Conservation (phyloP, 2,797 vertebrate species). For the Alfaro cultratus region DNA sequence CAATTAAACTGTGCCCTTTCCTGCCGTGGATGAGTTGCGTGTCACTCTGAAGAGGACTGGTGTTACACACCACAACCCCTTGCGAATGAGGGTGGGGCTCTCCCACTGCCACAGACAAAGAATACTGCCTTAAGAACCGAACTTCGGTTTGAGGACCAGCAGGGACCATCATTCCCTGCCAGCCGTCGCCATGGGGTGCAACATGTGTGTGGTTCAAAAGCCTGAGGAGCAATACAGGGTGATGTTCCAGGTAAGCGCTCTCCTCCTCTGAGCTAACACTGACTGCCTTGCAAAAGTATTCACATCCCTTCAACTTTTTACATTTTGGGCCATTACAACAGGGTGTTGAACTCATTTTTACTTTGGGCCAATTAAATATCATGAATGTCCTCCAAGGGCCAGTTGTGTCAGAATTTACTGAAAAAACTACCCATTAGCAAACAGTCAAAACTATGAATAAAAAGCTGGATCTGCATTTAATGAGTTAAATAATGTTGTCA, state of each 20-base stretch:
- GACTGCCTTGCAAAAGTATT: background rate
- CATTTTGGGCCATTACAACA: background rate
- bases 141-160: slow-evolving; percentile 38
- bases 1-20: slow-evolving; percentile 24
- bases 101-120: slow-evolving; percentile 71
- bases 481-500: no score
- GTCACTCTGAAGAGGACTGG: slow-evolving; percentile 49
- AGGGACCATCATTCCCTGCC: slow-evolving; percentile 17
- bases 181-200: slow-evolving; percentile 86
- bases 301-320: background rate
- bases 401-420: no score
- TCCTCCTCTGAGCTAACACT: background rate
- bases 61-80: slow-evolving; percentile 35
- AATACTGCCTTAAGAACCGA: slow-evolving; percentile 29
- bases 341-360: no score
- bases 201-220: slow-evolving; percentile 92
- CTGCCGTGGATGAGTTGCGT: slow-evolving; percentile 36
- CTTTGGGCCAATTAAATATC: no score
- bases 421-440: no score
- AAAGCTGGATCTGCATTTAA: no score
- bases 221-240: slow-evolving; percentile 92
- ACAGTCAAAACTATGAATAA: no score
- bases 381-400: no score
- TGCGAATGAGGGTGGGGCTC: slow-evolving; percentile 70
- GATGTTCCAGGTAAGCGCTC: slow-evolving; percentile 90